Conservation (phyloP, 2,888 invertebrate genomes). For the Acheta domesticus region DNA sequence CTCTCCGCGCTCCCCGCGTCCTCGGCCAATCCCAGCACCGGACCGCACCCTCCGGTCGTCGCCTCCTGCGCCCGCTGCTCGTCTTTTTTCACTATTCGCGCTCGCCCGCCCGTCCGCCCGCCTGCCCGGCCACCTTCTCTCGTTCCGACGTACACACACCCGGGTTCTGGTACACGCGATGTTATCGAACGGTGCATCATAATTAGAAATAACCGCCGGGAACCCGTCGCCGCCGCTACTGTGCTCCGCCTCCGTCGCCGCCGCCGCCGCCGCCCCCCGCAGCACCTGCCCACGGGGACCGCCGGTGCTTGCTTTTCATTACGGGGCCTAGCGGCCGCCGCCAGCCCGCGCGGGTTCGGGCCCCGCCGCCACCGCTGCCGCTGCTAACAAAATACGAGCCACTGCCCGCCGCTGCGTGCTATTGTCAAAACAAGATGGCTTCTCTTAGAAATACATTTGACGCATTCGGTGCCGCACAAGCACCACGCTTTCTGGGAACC, state of each 20-base stretch:
- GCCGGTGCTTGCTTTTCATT: conserved; percentile 18
- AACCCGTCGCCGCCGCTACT: background rate
- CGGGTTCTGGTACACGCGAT: background rate
- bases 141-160: background rate
- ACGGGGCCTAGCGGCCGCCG: background rate
- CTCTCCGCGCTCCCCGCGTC: too few species aligned
- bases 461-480: too few species aligned
- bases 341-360: background rate
- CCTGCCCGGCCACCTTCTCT: background rate
- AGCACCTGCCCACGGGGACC: background rate
- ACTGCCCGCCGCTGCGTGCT: too few species aligned
- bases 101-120: background rate
- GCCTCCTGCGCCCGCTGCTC: background rate
- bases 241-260: background rate
- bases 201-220: conserved; percentile 18
- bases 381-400: too few species aligned
- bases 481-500: too few species aligned
- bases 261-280: background rate
- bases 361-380: background rate
- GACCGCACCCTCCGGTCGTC: too few species aligned
- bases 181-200: conserved; percentile 8
- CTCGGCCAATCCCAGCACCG: too few species aligned
- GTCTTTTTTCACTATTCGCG: background rate
- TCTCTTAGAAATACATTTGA: too few species aligned
- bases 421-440: too few species aligned